A percentile compares a stretch with the other conserved stretches of the same genome.
phyloP scores from a whole-genome alignment of 1,140 invertebrate genomes.

The Drosophila lini region DNA sequence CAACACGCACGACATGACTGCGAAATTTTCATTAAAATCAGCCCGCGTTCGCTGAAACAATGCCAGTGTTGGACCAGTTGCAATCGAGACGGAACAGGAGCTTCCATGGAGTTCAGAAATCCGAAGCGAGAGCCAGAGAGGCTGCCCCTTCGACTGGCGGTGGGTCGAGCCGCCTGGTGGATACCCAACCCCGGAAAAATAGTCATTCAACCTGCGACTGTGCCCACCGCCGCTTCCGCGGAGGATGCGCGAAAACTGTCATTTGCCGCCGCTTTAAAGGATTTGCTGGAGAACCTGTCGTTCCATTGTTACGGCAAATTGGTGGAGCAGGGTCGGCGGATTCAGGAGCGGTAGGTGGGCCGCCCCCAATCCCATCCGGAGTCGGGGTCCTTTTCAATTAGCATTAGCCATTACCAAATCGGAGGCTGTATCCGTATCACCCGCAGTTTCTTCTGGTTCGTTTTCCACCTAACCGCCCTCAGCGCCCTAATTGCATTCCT shows the following conservation, averaged over 20 bases:
- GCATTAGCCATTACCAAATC: conserved; percentile 31
- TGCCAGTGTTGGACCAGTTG: conserved; percentile 49
- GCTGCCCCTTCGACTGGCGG: conserved; percentile 38
- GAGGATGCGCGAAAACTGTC: conserved; percentile 67
- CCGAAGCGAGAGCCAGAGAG: conserved; percentile 4
- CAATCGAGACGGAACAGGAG: conserved; percentile 61
- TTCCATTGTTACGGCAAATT: conserved; percentile 84
- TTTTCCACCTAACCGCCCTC: conserved; percentile 85
- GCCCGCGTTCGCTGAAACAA: conserved; percentile 30
- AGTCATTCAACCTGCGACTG: conserved; percentile 4
- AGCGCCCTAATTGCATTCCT: conserved; percentile 85
- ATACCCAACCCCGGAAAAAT: conserved; percentile 40
- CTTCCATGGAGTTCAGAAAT: conserved; percentile 2
- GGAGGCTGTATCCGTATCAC: conserved; percentile 20
- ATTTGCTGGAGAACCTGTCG: conserved; percentile 79
- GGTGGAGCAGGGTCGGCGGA: conserved; percentile 70
- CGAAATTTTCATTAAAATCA: conserved; percentile 83
- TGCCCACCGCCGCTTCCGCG: conserved; percentile 25
- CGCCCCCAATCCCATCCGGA: conserved; percentile 1
- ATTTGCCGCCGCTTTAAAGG: conserved; percentile 77
- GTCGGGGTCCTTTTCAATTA: conserved; percentile 59
- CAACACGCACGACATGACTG: conserved; percentile 82
- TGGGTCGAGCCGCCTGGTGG: conserved; percentile 78
- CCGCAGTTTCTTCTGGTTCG: conserved; percentile 85
- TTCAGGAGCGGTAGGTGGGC: conserved; percentile 71